Base-by-base conservation (phyloP, 2,797 vertebrate genomes). In the Cephalopachus bancanus region DNA sequence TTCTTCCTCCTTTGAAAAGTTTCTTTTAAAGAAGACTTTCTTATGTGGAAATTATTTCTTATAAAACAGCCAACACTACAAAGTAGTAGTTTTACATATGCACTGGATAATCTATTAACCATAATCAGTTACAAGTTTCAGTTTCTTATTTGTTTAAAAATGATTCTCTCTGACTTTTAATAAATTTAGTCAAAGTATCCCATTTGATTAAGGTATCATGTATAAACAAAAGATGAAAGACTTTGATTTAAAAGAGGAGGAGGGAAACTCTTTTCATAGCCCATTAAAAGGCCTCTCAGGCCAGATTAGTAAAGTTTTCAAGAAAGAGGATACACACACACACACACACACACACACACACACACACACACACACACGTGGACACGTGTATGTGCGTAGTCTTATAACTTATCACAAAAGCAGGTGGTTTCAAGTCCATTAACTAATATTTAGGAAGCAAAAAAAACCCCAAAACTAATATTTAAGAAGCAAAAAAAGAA, bases 1-100 rank as follows among this genome's bases (percentile, higher is more conserved):
- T 75, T 67, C 89, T 57, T 90, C 79, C 3, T 28, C 33, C 24
- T 49, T 95, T 87, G 72, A 57, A 88, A 95, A 64, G 37, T 76
- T 14, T 30, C 55, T 72, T 91, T 87, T 60, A 92, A 86, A 85
- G 11, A 49, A 5, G 20, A 78, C 11, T 85, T 97, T 84, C 33
- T 74, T 91, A 93, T 60, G 69, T 64, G 76, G 49, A 92, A 79
- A 96, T 93, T 88, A 86, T 65, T 92, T 92, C 33, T 62, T 64
- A 76, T 44, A 94, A 83, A 92, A 86, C 53, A 91, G 59, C 19
- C 89, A 88, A 79, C 84, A 83, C 49, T 57, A 60, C 1, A 33
- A 1, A 60, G 62, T 3, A 59, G 22, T 93, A 19, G 59, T 44
- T 44, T 96, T 20, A 86, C 24, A 80, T 91, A 88, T 89, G 72